A percentile compares a stretch with the other conserved stretches of the same genome.
phyloP scores from a whole-genome alignment of 2,888 invertebrate species.

The Mechanitis messenoides region DNA sequence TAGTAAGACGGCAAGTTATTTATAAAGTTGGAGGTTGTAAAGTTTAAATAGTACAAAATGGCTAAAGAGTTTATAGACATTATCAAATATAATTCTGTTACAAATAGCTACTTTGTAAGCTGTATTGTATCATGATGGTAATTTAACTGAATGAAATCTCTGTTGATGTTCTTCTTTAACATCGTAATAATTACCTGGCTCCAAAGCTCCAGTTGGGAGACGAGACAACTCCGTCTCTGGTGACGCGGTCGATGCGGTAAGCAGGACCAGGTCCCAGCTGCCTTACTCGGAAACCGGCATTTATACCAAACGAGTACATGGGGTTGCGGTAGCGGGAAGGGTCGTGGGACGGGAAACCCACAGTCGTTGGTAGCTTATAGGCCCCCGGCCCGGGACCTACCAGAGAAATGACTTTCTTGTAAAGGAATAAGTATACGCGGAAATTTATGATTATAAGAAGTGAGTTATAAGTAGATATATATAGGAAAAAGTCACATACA shows the following conservation, averaged over 20 bases:
- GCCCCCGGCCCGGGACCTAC: conserved; percentile 82
- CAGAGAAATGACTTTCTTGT: not conserved
- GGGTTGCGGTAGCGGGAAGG: conserved; percentile 78
- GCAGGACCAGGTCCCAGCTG: conserved; percentile 68
- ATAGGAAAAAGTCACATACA: too few relatives aligned
- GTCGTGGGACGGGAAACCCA: conserved; percentile 79
- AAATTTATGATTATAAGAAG: too few relatives aligned
- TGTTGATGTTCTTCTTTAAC: too few relatives aligned
- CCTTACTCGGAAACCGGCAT: conserved; percentile 58
- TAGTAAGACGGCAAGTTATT: too few relatives aligned
- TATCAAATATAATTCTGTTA: conserved; percentile 9
- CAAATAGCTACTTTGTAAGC: conserved; percentile 11
- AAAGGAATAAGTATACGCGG: not conserved
- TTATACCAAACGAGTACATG: conserved; percentile 78
- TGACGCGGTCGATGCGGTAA: conserved; percentile 62
- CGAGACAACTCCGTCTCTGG: conserved; percentile 53
- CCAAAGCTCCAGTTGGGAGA: conserved; percentile 76
- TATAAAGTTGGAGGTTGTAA: too few relatives aligned
- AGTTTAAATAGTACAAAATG: too few relatives aligned
- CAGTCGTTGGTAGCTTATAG: conserved; percentile 78
- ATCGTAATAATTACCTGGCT: conserved; percentile 35
- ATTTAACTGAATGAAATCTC: too few relatives aligned
- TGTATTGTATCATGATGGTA: too few relatives aligned
- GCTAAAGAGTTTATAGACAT: not conserved
- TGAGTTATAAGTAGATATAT: too few relatives aligned